These are phyloP conservation scores for Temnothorax ravouxi DNA, from an alignment of 2,888 invertebrate species.

Conservation along the genomic window DNA sequence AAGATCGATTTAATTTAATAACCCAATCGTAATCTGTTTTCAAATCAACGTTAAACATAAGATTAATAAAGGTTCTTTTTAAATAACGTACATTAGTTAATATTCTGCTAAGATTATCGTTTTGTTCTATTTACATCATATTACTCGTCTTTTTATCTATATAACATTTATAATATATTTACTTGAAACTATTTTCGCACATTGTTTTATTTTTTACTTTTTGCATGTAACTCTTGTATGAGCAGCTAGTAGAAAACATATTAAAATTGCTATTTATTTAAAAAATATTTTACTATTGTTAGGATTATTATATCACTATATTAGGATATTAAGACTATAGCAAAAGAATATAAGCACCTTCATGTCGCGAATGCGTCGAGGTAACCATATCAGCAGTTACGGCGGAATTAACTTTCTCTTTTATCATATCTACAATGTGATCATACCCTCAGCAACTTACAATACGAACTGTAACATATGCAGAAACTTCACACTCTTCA, in stretches of 20 bases:
- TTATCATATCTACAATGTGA: background rate
- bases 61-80: background rate
- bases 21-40: constrained; percentile 59
- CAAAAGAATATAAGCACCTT: background rate
- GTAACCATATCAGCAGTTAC: background rate
- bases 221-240: background rate
- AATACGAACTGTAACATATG: background rate
- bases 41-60: background rate
- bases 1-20: constrained; percentile 33
- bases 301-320: background rate
- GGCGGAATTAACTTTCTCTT: background rate
- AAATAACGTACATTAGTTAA: background rate
- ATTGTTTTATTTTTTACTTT: background rate
- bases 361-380: background rate
- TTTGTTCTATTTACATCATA: background rate
- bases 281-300: background rate
- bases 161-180: background rate
- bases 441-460: background rate
- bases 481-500: background rate
- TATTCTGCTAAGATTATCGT: background rate
- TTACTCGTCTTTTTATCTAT: background rate
- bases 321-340: background rate
- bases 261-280: background rate
- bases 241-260: background rate
- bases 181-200: background rate